These are phyloP conservation scores for Hyperoplus lanceolatus DNA, from an alignment of 2,797 vertebrate genomes.

Conservation along the genomic window DNA sequence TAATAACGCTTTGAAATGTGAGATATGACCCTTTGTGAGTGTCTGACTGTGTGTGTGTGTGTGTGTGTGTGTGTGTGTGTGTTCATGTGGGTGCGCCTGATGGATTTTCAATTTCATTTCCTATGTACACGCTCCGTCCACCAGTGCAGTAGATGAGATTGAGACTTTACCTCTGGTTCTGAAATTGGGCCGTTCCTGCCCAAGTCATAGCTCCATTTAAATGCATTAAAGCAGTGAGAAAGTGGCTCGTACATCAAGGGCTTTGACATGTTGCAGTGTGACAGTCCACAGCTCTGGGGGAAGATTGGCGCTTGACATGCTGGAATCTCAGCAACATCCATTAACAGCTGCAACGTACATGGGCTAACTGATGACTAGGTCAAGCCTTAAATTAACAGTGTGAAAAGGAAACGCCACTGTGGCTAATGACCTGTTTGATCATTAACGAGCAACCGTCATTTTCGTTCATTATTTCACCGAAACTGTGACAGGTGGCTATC, in stretches of 20 bases:
- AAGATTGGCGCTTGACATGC: conserved; percentile 67
- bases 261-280: conserved; percentile 72
- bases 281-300: conserved; percentile 51
- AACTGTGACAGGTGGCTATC: conserved; percentile 38
- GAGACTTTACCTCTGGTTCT: conserved; percentile 77
- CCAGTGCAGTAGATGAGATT: conserved; percentile 80
- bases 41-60: conserved; percentile 19
- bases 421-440: conserved; percentile 60
- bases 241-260: conserved; percentile 79
- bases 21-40: conserved; percentile 62
- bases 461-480: conserved; percentile 42
- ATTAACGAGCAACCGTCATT: conserved; percentile 45
- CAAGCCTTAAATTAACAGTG: conserved; percentile 59
- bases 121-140: conserved; percentile 75
- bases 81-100: conserved; percentile 59
- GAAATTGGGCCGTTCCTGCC: conserved; percentile 78
- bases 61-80: conserved; percentile 26
- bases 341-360: conserved; percentile 61
- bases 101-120: conserved; percentile 83
- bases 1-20: conserved; percentile 77
- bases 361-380: conserved; percentile 62
- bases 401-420: conserved; percentile 13
- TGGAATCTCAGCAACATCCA: conserved; percentile 66
- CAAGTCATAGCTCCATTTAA: conserved; percentile 85
- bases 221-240: conserved; percentile 83